phyloP scores from a whole-genome alignment of 2,888 invertebrate genomes.

The Lochmaea capreae region DNA sequence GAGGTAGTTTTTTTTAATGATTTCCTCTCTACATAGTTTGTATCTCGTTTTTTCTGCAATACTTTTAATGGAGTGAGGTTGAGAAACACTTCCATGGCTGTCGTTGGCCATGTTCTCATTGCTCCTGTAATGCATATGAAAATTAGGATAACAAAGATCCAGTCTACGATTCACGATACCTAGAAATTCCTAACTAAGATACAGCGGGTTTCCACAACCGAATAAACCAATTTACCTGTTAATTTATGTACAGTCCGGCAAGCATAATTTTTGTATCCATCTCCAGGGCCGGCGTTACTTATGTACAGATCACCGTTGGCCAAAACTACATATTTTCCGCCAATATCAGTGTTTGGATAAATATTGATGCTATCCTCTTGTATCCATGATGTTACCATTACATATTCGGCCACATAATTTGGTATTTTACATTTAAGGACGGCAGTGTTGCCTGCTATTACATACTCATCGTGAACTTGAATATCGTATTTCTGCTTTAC shows the following conservation, averaged over 20 bases:
- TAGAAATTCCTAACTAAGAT: too few relatives aligned
- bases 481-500: conserved; percentile 89
- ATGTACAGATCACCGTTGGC: conserved; percentile 88
- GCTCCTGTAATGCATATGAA: too few relatives aligned
- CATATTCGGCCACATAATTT: conserved; percentile 87
- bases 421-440: conserved; percentile 91
- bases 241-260: conserved; percentile 85
- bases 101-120: too few relatives aligned
- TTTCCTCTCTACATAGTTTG: too few relatives aligned
- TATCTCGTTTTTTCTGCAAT: too few relatives aligned
- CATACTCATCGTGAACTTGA: conserved; percentile 91
- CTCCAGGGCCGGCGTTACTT: conserved; percentile 80
- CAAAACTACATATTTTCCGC: conserved; percentile 80
- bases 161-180: too few relatives aligned
- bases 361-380: conserved; percentile 85
- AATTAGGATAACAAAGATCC: too few relatives aligned
- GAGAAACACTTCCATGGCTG: too few relatives aligned
- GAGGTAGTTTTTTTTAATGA: too few relatives aligned
- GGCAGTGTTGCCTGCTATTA: conserved; percentile 90
- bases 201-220: too few relatives aligned
- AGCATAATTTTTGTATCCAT: conserved; percentile 83
- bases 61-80: too few relatives aligned
- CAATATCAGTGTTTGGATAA: conserved; percentile 80
- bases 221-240: conserved; percentile 67
- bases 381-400: conserved; percentile 90